Conservation (phyloP, 2,888 invertebrate species). For the Craniophora ligustri region DNA sequence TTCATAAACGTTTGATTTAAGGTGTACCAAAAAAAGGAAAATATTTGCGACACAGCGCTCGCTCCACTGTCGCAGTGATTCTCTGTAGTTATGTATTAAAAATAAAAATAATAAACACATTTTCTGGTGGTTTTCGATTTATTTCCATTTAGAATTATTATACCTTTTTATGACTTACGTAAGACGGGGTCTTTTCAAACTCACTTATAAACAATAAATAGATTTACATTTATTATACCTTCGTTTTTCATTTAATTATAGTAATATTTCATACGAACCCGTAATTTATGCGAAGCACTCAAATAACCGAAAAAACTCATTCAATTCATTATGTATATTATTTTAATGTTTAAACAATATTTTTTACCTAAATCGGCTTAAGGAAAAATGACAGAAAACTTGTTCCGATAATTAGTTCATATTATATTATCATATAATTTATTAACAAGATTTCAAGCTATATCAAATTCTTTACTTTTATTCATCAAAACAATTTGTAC, state of each 20-base stretch:
- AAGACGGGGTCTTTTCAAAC: conserved; percentile 12
- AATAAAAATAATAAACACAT: conserved; percentile 80
- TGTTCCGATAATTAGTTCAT: too few relatives aligned
- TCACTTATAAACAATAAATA: conserved; percentile 42
- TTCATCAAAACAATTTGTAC: neutral
- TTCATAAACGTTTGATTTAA: conserved; percentile 65
- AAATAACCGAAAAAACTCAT: neutral
- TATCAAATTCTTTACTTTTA: neutral
- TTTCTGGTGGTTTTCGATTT: conserved; percentile 49
- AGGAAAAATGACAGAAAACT: too few relatives aligned
- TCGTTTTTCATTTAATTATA: conserved; percentile 23
- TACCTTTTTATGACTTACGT: conserved; percentile 26
- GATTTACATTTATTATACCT: conserved; percentile 26
- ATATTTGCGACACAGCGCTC: conserved; percentile 57
- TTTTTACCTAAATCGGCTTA: too few relatives aligned
- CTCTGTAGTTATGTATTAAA: conserved; percentile 85
- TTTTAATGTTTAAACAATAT: too few relatives aligned
- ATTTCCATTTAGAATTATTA: conserved; percentile 23
- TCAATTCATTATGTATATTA: neutral
- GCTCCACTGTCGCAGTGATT: conserved; percentile 73
- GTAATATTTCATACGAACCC: neutral
- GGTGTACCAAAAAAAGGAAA: conserved; percentile 80
- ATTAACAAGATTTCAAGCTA: too few relatives aligned
- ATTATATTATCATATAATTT: too few relatives aligned
- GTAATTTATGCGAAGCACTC: neutral